Evolutionary conservation across 2,797 vertebrate genomes (phyloP), one percentile per base, ranked within the genome.

Genomic region (Lithobates pipiens): DNA sequence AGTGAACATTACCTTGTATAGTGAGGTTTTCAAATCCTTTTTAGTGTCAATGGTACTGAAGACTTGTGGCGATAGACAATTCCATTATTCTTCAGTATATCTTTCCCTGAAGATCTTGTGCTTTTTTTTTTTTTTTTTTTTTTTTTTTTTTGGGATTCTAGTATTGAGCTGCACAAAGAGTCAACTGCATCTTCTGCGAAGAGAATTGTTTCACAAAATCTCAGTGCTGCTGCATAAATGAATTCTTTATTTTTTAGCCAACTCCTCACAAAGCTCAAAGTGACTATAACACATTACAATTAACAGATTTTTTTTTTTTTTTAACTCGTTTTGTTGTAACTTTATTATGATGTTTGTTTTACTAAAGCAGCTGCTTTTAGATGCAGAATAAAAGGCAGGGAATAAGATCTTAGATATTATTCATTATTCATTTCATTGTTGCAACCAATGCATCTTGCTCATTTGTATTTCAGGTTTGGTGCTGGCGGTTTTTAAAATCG

Each of bases 221-320:
- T 32, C 27, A 8, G 9, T 84, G 69, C 39, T 85, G 61, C 32
- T 54, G 21, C 10, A 61, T 29, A 65, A 34, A 32, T 44, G 39
- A 32, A 46, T 27, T 36, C 65, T 74, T 71, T 71, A 36, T 39
- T 81, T 72, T 81, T 81, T 36, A 39, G 21, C 69, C n/a, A 81
- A 73, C 21, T 57, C 21, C 21, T 32, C 10, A 27, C 70, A 50
- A 54, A 46, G 16, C 27, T 76, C 32, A 80, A 21, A 71, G 6
- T 63, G 61, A 67, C 50, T 39, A 18, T 44, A n/a, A n/a, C 21
- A 27, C 9, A 1, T 74, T 27, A 27, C 23, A 50, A 29, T 32
- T 50, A 39, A 44, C 32, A 42, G 7, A 39, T 42, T 68, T 36
- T 3, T 25, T 32, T 32, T 8, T 42, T 68, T 39, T 3, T 78